These are phyloP conservation scores for Tetheella fluctuosa DNA, from an alignment of 2,888 invertebrate species.

Conservation along the genomic window DNA sequence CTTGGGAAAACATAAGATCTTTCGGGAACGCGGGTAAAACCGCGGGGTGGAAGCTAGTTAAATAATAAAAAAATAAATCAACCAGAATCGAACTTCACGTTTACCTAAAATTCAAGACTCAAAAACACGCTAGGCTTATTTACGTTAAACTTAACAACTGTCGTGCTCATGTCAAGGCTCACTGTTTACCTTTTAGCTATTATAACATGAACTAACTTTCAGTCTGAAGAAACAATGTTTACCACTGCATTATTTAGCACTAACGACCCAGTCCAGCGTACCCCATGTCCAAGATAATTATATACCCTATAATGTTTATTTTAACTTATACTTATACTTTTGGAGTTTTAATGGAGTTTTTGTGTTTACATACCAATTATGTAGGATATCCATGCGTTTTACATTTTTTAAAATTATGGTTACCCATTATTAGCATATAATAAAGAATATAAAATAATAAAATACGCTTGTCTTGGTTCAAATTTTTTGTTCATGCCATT, in stretches of 20 bases:
- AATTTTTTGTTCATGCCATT: too few species aligned
- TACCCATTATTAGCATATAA: too few species aligned
- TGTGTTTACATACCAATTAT: too few species aligned
- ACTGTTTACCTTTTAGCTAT: background rate
- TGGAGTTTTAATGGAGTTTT: background rate
- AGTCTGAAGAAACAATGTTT: background rate
- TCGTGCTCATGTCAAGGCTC: background rate
- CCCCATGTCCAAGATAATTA: conserved; percentile 1
- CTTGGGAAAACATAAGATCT: too few species aligned
- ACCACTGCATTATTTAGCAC: conserved; percentile 2
- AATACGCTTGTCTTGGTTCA: too few species aligned
- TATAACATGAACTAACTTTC: background rate
- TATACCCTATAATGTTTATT: conserved; percentile 1
- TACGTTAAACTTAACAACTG: background rate
- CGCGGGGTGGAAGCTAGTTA: too few species aligned
- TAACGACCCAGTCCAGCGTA: background rate
- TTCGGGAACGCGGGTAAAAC: too few species aligned
- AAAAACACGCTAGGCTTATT: background rate
- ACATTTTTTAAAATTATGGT: background rate
- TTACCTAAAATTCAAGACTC: too few species aligned
- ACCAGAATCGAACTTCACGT: background rate
- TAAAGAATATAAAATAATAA: too few species aligned
- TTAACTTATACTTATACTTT: background rate
- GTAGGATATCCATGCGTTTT: too few species aligned
- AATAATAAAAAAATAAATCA: background rate